Conservation (phyloP, 2,113 vertebrate species). For the Thamnophis sirtalis region DNA sequence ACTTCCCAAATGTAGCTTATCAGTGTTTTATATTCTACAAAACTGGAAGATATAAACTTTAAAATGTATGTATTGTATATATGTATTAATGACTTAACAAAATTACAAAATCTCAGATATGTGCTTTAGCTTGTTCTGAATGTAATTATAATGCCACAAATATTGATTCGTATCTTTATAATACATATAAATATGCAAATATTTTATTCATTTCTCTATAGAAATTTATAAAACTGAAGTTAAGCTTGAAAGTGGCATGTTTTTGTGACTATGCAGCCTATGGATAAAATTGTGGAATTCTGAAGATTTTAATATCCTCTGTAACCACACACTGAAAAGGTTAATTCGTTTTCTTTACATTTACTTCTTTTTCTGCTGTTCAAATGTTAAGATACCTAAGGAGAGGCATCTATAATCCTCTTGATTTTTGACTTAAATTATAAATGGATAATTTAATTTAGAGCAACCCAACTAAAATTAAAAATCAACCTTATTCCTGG, state of each 20-base stretch:
- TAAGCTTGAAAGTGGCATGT: slow-evolving; percentile 15
- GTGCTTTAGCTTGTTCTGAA: not conserved
- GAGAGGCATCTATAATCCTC: slow-evolving; percentile 69
- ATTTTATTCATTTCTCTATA: not conserved
- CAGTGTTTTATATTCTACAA: not conserved
- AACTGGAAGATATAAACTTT: not conserved
- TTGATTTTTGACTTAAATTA: slow-evolving; percentile 69
- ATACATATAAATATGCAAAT: not conserved
- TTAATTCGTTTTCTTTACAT: slow-evolving; percentile 67
- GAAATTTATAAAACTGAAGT: slow-evolving; percentile 18
- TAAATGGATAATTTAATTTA: slow-evolving; percentile 77
- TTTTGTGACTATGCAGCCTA: not conserved
- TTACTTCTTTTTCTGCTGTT: slow-evolving; percentile 72
- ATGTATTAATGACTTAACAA: not conserved
- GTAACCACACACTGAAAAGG: slow-evolving; percentile 61
- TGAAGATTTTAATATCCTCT: slow-evolving; percentile 43
- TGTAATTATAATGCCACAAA: not conserved
- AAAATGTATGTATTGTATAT: not conserved
- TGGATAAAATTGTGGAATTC: slow-evolving; percentile 24
- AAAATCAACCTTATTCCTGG: slow-evolving; percentile 64
- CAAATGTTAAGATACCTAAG: slow-evolving; percentile 79
- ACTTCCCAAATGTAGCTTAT: not conserved
- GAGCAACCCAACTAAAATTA: slow-evolving; percentile 71
- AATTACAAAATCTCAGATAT: not conserved
- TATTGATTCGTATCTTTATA: not conserved